Base-by-base conservation (phyloP, 1,140 invertebrate species). In the Phymorhynchus buccinoides region DNA sequence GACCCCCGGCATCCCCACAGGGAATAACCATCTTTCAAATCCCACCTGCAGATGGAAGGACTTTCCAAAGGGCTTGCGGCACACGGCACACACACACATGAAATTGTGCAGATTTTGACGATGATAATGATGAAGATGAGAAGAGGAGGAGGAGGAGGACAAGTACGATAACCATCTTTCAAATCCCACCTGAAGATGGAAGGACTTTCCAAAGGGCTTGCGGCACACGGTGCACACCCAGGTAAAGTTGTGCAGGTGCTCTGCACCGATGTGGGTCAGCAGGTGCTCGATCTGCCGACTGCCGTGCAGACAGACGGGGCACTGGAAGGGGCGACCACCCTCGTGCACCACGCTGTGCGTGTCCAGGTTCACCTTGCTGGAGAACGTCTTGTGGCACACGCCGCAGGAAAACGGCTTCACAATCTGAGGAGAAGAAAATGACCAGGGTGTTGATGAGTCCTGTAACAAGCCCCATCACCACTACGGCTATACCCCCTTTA, bases 261-360 rank as follows among this genome's bases (percentile, higher is more conserved):
- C 66, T 12, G 27, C 27, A 37, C 81, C 81, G 18, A 83, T n/a
- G 41, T 83, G 81, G 12, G 62, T n/a, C 62, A 83, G 35, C 6
- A 83, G 66, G 32, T 83, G 81, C 14, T 83, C 81, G 62, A 83
- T 68, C 41, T 83, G 62, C 18, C 81, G 81, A 42, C 81, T 66
- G 62, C 81, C 81, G 32, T 83, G 62, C 62, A 83, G 18, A 22
- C 81, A 83, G 41, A 83, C 73, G 56, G 81, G 81, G 41, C 81
- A 83, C 41, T 83, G 56, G 66, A 39, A 83, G n/a, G 81, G 81
- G 41, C 81, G 81, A 16, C 62, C 81, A 30, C 62, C 81, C 41
- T 42, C 81, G 22, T 83, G 81, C 16, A 83, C 81, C 9, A 27
- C 62, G 9, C 32, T 83, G 66, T 83, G 81, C 18, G 27, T 41